Evolutionary conservation across 2,888 invertebrate species (phyloP), one percentile per base, ranked within the genome.

Genomic region (Epinotia ramella): DNA sequence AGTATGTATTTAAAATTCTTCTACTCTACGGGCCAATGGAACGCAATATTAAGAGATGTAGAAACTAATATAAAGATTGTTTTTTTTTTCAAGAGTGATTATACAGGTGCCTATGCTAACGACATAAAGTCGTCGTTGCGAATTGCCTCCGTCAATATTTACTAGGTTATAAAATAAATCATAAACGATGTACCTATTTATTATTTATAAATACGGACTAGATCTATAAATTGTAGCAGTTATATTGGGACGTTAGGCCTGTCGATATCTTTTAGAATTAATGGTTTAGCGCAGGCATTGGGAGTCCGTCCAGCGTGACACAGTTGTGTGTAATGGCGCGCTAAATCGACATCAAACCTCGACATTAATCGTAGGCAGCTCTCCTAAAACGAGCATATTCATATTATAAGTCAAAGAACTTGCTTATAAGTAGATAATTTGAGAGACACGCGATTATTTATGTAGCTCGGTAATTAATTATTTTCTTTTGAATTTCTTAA

Each of bases 311-410:
- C 66, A 56, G 71, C 71, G 46, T 67, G 66, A 72, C 74, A 74
- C 71, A 72, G 66, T 76, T 76, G 71, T 53, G 62, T 67, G 71
- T 72, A 76, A 76, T 76, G 76, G 62, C 44, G 62, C 76, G 71
- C 56, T 72, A 72, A 72, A 76, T 76, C 71, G 71, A 56, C 56
- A 63, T 62, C 53, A 62, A 76, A 18, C 71, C 66, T 59, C 66
- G 44, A 62, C 66, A 67, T 66, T 62, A 66, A 76, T 76, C 71
- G 66, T 46, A 59, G 33, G 13, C 20, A 64, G 16, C 2, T 59
- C 20, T 53, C 62, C 75, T 59, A 46, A n/a, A 24, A 46, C 44
- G 6, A 12, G 44, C 24, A 44, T 7, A 69, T 59, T 24, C 24
- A 44, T 7, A 69, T 59, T 24, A 6, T 13, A 18, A n/a, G 11